These are phyloP conservation scores for Eurystomus glaucurus DNA, from an alignment of 2,797 vertebrate species.

Conservation along the genomic window DNA sequence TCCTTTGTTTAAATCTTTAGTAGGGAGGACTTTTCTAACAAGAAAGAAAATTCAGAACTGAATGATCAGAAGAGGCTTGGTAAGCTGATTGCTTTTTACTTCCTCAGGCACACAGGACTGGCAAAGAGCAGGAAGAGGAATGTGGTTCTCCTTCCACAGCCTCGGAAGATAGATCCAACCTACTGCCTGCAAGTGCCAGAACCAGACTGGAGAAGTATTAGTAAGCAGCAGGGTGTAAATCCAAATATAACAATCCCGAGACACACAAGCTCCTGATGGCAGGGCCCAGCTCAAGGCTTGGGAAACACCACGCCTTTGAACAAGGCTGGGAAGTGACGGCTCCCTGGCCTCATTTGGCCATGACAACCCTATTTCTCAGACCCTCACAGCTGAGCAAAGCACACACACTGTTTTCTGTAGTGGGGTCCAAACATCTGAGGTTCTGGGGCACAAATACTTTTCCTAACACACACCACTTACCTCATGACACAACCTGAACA, in stretches of 20 bases:
- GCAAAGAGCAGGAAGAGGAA: background rate
- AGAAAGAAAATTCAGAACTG: background rate
- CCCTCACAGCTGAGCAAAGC: background rate
- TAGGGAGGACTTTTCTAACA: background rate
- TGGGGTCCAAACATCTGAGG: background rate
- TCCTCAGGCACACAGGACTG: background rate
- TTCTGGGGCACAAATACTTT: background rate
- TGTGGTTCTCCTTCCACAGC: background rate
- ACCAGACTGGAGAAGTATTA: background rate
- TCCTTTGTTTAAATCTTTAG: background rate
- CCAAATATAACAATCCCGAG: background rate
- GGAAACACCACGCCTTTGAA: background rate
- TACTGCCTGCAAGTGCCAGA: background rate
- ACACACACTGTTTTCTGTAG: accelerated
- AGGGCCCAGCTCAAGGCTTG: background rate
- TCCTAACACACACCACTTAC: background rate
- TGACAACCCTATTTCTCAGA: background rate
- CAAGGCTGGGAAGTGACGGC: background rate
- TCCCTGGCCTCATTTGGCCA: background rate
- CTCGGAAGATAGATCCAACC: accelerated
- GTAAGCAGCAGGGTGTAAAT: background rate
- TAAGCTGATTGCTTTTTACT: background rate
- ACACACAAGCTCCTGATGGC: background rate
- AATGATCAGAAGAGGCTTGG: background rate
- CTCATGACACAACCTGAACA: background rate